These are phyloP conservation scores for Drosophila melanica DNA, from an alignment of 1,140 invertebrate genomes.

Conservation along the genomic window DNA sequence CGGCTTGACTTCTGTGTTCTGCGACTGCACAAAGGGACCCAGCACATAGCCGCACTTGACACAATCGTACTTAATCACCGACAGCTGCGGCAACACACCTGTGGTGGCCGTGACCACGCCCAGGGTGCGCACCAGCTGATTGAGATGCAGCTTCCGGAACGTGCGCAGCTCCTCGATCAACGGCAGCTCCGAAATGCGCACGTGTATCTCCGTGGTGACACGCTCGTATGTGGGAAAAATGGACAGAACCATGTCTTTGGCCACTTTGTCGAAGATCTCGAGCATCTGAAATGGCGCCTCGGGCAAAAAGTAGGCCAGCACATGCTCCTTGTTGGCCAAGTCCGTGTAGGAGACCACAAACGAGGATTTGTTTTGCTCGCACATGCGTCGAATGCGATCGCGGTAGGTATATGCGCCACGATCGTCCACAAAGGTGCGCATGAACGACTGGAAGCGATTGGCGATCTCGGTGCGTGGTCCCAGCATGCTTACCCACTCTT, in stretches of 20 bases:
- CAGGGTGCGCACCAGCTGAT: slow-evolving; percentile 95
- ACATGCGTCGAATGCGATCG: slow-evolving; percentile 97
- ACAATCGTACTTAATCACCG: slow-evolving; percentile 98
- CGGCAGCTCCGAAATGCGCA: slow-evolving; percentile 97
- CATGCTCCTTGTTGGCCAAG: slow-evolving; percentile 94
- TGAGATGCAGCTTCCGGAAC: slow-evolving; percentile 97
- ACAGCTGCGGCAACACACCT: slow-evolving; percentile 97
- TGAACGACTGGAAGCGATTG: slow-evolving; percentile 98
- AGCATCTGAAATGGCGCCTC: slow-evolving; percentile 99
- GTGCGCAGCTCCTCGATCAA: slow-evolving; percentile 98
- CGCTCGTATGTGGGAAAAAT: slow-evolving; percentile 98
- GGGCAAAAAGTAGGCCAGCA: slow-evolving; percentile 97
- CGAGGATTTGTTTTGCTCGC: slow-evolving; percentile 95
- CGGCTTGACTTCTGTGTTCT: slow-evolving; percentile 97
- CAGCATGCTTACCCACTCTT: slow-evolving; percentile 98
- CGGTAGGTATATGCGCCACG: slow-evolving; percentile 96
- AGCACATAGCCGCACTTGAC: slow-evolving; percentile 97
- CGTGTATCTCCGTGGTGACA: slow-evolving; percentile 96
- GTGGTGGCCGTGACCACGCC: slow-evolving; percentile 99
- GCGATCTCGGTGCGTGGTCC: slow-evolving; percentile 98
- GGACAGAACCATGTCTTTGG: slow-evolving; percentile 96
- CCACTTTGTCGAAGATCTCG: slow-evolving; percentile 97
- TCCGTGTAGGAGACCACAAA: slow-evolving; percentile 97
- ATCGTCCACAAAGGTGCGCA: slow-evolving; percentile 94
- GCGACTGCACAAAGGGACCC: slow-evolving; percentile 97